These are phyloP conservation scores for Zosterops borbonicus DNA, from an alignment of 2,113 vertebrate species.

Conservation along the genomic window DNA sequence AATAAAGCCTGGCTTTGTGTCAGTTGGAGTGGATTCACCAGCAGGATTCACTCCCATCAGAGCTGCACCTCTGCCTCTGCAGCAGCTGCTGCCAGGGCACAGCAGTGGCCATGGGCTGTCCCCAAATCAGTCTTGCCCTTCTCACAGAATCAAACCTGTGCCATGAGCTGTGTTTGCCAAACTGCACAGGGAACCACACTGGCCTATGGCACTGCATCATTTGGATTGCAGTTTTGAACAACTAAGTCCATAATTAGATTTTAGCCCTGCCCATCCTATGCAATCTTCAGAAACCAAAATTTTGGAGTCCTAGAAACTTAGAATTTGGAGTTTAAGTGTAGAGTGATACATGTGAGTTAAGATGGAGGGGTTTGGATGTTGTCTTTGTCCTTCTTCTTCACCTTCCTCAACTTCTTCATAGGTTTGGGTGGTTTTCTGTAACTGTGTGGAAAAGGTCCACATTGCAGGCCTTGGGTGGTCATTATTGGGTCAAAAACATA, in stretches of 20 bases:
- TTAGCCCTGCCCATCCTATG: background rate
- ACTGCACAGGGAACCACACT: background rate
- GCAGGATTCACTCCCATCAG: background rate
- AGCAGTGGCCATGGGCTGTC: background rate
- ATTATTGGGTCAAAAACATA: no score
- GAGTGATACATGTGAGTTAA: no score
- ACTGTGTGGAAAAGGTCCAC: no score
- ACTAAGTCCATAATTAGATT: background rate
- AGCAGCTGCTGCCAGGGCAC: accelerated
- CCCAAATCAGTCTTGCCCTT: background rate
- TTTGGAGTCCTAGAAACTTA: no score
- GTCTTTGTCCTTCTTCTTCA: no score
- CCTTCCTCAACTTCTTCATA: no score
- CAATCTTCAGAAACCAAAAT: background rate
- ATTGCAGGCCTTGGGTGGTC: no score
- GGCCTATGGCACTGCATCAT: background rate
- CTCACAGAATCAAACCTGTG: background rate
- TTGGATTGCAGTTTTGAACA: background rate
- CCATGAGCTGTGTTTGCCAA: background rate
- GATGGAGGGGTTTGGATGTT: no score
- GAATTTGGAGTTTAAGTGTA: no score
- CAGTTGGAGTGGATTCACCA: background rate
- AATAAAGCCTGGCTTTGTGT: background rate
- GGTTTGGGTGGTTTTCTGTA: no score
- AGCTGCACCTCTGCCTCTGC: background rate